These are phyloP conservation scores for Thymelicus sylvestris DNA, from an alignment of 2,888 invertebrate genomes.

Conservation along the genomic window DNA sequence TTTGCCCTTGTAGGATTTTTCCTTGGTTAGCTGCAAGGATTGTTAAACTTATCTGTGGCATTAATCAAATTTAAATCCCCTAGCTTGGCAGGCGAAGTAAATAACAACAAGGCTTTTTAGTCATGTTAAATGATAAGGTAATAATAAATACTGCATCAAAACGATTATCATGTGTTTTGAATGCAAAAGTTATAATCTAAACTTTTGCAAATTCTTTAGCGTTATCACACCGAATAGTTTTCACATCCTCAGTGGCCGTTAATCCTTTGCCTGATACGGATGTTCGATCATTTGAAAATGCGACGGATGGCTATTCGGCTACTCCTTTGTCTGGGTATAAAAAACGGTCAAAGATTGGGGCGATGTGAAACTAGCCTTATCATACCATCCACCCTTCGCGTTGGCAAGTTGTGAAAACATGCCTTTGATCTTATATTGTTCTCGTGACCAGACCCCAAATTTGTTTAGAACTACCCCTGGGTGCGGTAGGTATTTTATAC, in stretches of 20 bases:
- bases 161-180: too few species aligned
- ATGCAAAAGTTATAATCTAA: too few species aligned
- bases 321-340: not conserved
- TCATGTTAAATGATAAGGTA: too few species aligned
- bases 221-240: not conserved
- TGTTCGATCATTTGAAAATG: conserved; percentile 1
- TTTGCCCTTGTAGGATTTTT: too few species aligned
- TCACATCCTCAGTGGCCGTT: not conserved
- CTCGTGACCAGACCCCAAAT: conserved; percentile 68
- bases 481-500: conserved; percentile 63
- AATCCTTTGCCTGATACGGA: not conserved
- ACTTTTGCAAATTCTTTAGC: not conserved
- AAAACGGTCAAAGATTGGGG: conserved; percentile 19
- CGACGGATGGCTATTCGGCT: too few species aligned
- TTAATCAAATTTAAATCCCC: too few species aligned
- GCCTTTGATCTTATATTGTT: conserved; percentile 73
- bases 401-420: conserved; percentile 64
- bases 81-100: too few species aligned
- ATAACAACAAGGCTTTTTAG: too few species aligned
- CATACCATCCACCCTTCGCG: conserved; percentile 60
- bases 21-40: too few species aligned
- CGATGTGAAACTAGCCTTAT: conserved; percentile 37
- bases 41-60: too few species aligned
- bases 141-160: too few species aligned
- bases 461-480: conserved; percentile 59